Base-by-base conservation (phyloP, 2,113 vertebrate species). In the Stegastes partitus region DNA sequence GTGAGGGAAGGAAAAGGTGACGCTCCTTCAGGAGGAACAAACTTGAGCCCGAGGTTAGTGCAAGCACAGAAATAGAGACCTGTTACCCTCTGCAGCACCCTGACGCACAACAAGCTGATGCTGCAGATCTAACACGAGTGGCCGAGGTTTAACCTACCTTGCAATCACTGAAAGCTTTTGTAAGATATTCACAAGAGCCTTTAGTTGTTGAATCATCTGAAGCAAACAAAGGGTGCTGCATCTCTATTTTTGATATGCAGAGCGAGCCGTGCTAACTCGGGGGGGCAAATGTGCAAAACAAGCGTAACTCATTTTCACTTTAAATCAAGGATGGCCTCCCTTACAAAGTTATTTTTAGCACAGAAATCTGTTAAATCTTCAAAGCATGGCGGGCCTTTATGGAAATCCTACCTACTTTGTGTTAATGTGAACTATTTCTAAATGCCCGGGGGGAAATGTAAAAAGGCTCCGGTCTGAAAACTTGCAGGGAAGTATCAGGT, bases 281-380 rank as follows among this genome's bases (percentile, higher is more conserved):
- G 42, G 11, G 42, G 42, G 61, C 70, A 75, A 45, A 55, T 25
- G 26, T 34, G 12, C n/a, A 73, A 75, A 79, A 44, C 28, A 34
- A 21, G 61, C 25, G 16, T 0, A n/a, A 77, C 65, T 47, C 62
- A 16, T 58, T 4, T 56, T 70, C 31, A 1, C 49, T 47, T 21
- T 50, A 28, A 62, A 82, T 80, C n/a, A 31, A 65, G 12, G 23
- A 65, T 44, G 18, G 11, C 61, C 25, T 53, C 50, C 34, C 56
- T 42, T 3, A 42, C 15, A 16, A 68, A 50, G 53, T 53, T 72
- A 68, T 2, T 59, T 74, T 39, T 81, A 49, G 57, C 63, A 67
- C 37, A 39, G 2, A 68, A 49, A 37, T 58, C 18, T 67, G 31
- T 82, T 66, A 77, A 25, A 74, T 79, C 66, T 31, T 83, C 56